phyloP scores from a whole-genome alignment of 2,113 vertebrate genomes.

The Sitta europaea region DNA sequence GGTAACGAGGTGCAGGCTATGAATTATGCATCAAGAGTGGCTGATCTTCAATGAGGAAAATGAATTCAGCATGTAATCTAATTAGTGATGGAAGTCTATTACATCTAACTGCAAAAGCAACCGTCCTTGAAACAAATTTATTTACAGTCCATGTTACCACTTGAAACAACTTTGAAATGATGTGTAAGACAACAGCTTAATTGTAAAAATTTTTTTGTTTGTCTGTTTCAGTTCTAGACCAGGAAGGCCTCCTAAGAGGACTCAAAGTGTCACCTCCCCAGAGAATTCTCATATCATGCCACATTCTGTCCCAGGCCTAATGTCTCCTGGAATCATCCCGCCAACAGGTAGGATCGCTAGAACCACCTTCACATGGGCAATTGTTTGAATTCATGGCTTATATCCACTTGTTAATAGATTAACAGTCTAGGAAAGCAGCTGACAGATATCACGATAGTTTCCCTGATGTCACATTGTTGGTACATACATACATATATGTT shows the following conservation, averaged over 20 bases:
- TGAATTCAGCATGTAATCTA: slow-evolving; percentile 99
- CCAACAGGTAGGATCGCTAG: slow-evolving; percentile 86
- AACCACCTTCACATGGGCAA: not conserved
- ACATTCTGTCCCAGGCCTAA: slow-evolving; percentile 96
- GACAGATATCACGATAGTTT: not conserved
- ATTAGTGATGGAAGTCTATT: slow-evolving; percentile 99
- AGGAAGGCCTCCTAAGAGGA: slow-evolving; percentile 97
- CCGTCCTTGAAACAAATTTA: slow-evolving; percentile 99
- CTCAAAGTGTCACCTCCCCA: slow-evolving; percentile 94
- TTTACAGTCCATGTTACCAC: slow-evolving; percentile 98
- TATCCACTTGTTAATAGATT: not conserved
- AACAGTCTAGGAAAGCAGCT: not conserved
- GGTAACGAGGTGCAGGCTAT: slow-evolving; percentile 99
- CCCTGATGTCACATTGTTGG: not conserved
- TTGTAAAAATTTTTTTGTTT: slow-evolving; percentile 82
- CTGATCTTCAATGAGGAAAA: slow-evolving; percentile 99
- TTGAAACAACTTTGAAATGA: slow-evolving; percentile 92
- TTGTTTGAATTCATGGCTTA: not conserved
- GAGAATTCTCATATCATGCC: slow-evolving; percentile 99
- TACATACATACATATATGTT: not conserved
- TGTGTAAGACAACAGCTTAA: slow-evolving; percentile 89
- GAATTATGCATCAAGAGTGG: slow-evolving; percentile 99
- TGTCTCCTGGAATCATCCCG: slow-evolving; percentile 98
- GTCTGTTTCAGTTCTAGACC: slow-evolving; percentile 93
- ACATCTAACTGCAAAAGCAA: slow-evolving; percentile 99